Percentiles rank a stretch among this genome's conserved stretches.
Evolutionary conservation across 2,888 invertebrate species (phyloP).

Genomic region (Pyrrhosoma nymphula): DNA sequence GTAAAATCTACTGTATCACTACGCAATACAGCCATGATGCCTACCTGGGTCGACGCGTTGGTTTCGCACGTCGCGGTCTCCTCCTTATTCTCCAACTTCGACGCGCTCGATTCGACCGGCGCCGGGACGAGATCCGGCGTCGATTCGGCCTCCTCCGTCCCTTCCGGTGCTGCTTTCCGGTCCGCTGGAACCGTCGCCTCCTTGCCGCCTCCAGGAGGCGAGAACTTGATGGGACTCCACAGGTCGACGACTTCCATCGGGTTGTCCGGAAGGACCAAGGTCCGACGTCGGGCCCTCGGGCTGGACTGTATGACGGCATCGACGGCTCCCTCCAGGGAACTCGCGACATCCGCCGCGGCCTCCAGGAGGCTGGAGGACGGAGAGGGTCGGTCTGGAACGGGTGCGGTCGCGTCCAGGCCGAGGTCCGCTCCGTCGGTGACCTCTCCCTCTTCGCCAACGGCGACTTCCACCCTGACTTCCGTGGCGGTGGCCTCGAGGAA

Average conservation of each 20-base stretch:
- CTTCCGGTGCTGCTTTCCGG: background rate
- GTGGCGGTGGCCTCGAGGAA: conserved; percentile 57
- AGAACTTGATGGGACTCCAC: conserved; percentile 41
- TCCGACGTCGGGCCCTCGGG: conserved; percentile 80
- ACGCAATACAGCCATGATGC: too few species aligned
- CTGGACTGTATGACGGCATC: conserved; percentile 84
- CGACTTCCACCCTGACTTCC: conserved; percentile 5
- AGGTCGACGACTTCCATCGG: conserved; percentile 62
- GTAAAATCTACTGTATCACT: too few species aligned
- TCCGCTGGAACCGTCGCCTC: background rate
- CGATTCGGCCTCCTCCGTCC: background rate
- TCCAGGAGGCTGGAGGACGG: conserved; percentile 80
- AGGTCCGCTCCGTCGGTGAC: background rate
- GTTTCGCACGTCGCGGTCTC: background rate
- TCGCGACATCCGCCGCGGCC: conserved; percentile 84
- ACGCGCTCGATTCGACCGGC: background rate
- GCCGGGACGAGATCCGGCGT: background rate
- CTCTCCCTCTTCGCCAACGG: background rate
- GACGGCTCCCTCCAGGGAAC: conserved; percentile 84
- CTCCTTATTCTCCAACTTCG: background rate
- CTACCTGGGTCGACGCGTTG: background rate
- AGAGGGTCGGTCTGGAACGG: conserved; percentile 61
- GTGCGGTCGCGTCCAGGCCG: background rate
- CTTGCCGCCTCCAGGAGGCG: conserved; percentile 2
- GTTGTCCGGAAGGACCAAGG: conserved; percentile 12